Base-by-base conservation (phyloP, 2,797 vertebrate genomes). In the Chaunax sp. region DNA sequence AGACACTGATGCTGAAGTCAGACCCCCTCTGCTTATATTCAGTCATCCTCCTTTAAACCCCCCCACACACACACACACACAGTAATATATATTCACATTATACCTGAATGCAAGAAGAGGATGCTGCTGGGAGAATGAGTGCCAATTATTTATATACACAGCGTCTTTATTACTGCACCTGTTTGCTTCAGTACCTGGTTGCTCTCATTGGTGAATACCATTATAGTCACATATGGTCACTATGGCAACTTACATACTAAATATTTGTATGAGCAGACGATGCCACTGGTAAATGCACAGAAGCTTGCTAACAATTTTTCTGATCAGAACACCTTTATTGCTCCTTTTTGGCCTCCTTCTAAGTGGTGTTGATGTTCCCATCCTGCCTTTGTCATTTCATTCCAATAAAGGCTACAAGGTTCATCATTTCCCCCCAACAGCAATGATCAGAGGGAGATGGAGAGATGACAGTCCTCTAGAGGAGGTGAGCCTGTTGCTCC, bases 231-330 rank as follows among this genome's bases (percentile, higher is more conserved):
- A 69, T 80, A 72, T 68, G 62, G 83, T 90, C 81, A 59, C 88
- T 79, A 89, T 90, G 86, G 87, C 77, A 88, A 91, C 88, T 40
- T 56, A 65, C 61, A 67, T 72, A 74, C 61, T 60, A 40, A 63
- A 68, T 68, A 40, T 79, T 44, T 75, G 19, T 76, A 77, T 35
- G 33, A 18, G 22, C 23, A 46, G 13, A 66, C 41, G 64, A 72
- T 23, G 33, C 2, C 6, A 13, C n/a, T 37, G 18, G 20, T 70
- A 63, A 67, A 47, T 26, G 37, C 6, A 25, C 3, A 26, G n/a
- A 66, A n/a, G 22, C 51, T 20, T 14, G 4, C 9, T 7, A n/a
- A n/a, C n/a, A n/a, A n/a, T 62, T 10, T 45, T 18, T 44, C 19
- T 37, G 22, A 19, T 63, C 5, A 18, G 35, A 28, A 53, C 22